Evolutionary conservation across 2,797 vertebrate genomes (phyloP).

Genomic region (Phoeniculus purpureus): DNA sequence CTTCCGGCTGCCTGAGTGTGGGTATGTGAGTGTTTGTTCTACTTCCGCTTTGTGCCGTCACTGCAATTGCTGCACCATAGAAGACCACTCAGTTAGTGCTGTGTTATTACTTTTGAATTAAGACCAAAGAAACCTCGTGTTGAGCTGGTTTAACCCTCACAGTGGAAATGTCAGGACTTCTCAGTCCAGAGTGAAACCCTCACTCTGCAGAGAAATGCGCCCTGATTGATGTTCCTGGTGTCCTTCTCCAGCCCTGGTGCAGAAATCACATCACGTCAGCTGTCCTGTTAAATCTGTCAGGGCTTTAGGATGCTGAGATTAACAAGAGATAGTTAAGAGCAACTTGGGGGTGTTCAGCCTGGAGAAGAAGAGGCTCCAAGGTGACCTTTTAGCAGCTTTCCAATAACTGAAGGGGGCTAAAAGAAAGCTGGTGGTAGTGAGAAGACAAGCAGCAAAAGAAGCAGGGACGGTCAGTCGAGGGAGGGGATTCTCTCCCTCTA

Average conservation of each 20-base stretch:
- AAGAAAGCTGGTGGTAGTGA: too few relatives aligned
- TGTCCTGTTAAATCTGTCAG: background rate
- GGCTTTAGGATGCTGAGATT: background rate
- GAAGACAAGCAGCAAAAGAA: too few relatives aligned
- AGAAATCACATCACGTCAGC: background rate
- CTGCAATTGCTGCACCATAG: background rate
- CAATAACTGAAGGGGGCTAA: too few relatives aligned
- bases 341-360: too few relatives aligned
- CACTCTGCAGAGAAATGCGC: background rate
- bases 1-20: constrained; percentile 72
- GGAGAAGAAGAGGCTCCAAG: too few relatives aligned
- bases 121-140: background rate
- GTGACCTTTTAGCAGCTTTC: too few relatives aligned
- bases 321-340: too few relatives aligned
- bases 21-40: constrained; percentile 65
- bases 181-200: background rate
- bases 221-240: background rate
- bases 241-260: background rate
- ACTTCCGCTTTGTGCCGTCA: background rate
- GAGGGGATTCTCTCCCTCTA: too few relatives aligned
- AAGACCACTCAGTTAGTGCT: background rate
- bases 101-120: background rate
- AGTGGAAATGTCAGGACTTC: background rate
- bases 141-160: background rate
- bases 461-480: too few relatives aligned